phyloP scores from a whole-genome alignment of 2,888 invertebrate species.

The Bellardia pandia region DNA sequence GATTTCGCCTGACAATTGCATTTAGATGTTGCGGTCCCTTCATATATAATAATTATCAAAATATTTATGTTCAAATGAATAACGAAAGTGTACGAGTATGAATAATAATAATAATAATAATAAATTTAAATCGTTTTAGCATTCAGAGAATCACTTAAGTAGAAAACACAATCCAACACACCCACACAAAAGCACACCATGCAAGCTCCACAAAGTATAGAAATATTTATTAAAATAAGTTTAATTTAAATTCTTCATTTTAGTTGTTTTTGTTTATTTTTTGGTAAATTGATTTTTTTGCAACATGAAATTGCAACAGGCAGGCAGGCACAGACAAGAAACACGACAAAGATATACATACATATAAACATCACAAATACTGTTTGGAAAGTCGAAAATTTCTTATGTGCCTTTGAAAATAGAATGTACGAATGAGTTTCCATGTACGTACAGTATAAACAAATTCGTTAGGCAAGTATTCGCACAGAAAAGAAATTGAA shows the following conservation, averaged over 20 bases:
- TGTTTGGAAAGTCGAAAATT: background rate
- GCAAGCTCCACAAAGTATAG: background rate
- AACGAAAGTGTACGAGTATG: background rate
- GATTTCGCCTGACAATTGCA: constrained; percentile 29
- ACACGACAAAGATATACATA: background rate
- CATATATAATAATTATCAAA: background rate
- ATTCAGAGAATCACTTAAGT: constrained; percentile 4
- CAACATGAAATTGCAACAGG: background rate
- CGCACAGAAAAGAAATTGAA: background rate
- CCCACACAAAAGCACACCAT: background rate
- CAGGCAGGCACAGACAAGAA: background rate
- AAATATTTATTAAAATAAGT: constrained; percentile 1
- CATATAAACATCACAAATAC: background rate
- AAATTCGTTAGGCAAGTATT: background rate
- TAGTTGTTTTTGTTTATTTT: background rate
- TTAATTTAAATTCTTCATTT: constrained; percentile 2
- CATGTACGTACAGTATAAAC: too few species aligned
- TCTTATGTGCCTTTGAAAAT: background rate
- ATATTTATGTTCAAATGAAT: constrained; percentile 10
- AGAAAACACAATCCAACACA: background rate
- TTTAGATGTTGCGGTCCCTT: constrained; percentile 29
- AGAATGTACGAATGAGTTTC: background rate
- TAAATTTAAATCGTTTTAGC: background rate
- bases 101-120: background rate
- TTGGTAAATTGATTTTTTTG: background rate